Percentiles rank a stretch among this genome's conserved stretches.
Conservation (phyloP, 2,113 vertebrate species). For the Callorhinus ursinus region DNA sequence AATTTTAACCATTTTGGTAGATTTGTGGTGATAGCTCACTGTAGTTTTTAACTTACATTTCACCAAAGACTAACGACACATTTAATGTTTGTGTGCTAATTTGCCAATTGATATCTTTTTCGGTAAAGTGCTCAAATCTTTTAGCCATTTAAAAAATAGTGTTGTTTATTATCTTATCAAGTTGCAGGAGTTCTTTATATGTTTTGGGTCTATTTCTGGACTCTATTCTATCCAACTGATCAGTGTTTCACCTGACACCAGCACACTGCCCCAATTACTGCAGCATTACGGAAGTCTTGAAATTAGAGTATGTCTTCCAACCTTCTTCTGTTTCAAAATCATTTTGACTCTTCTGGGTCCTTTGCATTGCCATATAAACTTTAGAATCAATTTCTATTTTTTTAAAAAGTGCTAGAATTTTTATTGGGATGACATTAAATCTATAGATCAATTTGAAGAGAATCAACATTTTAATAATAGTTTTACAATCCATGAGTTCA, state of each 20-base stretch:
- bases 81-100: not conserved
- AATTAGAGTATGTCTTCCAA: not conserved
- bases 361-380: constrained; percentile 15
- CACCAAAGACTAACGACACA: not conserved
- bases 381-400: constrained; percentile 9
- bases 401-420: not conserved
- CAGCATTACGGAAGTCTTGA: not conserved
- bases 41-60: constrained; percentile 29
- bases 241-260: not conserved
- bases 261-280: not conserved
- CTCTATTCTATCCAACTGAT: not conserved
- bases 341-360: not conserved
- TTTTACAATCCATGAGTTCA: not conserved
- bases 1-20: not conserved
- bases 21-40: not conserved
- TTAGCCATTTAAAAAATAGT: not conserved
- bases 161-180: not conserved
- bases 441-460: not conserved
- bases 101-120: not conserved
- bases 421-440: not conserved
- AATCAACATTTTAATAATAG: not conserved
- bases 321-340: not conserved
- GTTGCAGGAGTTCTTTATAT: not conserved
- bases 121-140: not conserved
- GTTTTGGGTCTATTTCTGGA: not conserved